phyloP scores from a whole-genome alignment of 2,797 vertebrate genomes.

The Sebastes hubbsi region DNA sequence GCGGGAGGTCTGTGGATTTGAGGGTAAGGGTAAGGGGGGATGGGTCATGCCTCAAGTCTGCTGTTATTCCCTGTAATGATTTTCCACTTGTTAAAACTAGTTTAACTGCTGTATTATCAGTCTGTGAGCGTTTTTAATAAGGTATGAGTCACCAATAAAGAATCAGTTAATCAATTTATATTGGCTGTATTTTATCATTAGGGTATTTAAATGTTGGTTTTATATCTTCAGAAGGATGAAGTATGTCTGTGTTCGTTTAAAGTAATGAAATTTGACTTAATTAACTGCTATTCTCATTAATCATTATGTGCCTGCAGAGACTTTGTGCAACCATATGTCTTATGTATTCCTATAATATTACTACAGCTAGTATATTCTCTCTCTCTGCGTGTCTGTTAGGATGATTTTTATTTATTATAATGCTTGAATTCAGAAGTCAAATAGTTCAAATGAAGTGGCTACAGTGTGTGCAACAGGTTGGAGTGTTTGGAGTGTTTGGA shows the following conservation, averaged over 20 bases:
- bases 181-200: not conserved
- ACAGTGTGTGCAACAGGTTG: not conserved
- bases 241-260: not conserved
- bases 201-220: not conserved
- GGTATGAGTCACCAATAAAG: not conserved
- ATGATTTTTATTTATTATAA: not conserved
- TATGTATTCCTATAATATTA: not conserved
- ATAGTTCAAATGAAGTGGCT: not conserved
- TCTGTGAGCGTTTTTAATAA: not conserved
- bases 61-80: not conserved
- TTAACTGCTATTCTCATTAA: not conserved
- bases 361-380: not conserved
- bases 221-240: not conserved
- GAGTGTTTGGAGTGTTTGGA: not conserved
- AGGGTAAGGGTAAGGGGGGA: not conserved
- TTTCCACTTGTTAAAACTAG: not conserved
- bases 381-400: too few species aligned
- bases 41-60: not conserved
- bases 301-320: not conserved
- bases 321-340: not conserved
- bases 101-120: not conserved
- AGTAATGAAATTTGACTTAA: not conserved
- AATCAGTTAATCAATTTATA: not conserved
- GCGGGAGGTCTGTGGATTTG: not conserved
- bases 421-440: not conserved